These are phyloP conservation scores for Drosophila pruinosa DNA, from an alignment of 1,140 invertebrate genomes.

Conservation along the genomic window DNA sequence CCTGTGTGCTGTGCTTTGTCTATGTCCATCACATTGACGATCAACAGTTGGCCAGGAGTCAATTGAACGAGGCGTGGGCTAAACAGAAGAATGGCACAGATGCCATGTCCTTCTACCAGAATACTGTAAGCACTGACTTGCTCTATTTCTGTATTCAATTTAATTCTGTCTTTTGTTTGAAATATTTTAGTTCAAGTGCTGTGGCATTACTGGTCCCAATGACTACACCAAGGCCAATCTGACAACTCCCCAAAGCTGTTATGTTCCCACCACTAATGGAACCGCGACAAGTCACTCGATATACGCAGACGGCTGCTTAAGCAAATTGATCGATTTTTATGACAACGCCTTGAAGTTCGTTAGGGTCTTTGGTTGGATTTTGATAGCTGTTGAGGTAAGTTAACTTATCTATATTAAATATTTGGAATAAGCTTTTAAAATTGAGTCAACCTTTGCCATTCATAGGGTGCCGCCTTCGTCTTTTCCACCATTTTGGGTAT, in stretches of 20 bases:
- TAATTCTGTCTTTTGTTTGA: background rate
- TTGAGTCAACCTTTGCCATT: background rate
- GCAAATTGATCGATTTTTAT: constrained; percentile 33
- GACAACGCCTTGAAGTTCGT: constrained; percentile 34
- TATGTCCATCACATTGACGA: constrained; percentile 36
- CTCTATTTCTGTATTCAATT: too few species aligned
- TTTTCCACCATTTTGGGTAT: constrained; percentile 57
- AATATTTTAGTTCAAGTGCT: constrained; percentile 51
- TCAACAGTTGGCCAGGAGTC: background rate
- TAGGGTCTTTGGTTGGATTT: constrained; percentile 50
- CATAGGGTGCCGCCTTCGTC: constrained; percentile 47
- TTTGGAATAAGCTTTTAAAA: background rate
- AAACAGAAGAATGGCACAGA: constrained; percentile 38
- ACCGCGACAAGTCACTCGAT: background rate
- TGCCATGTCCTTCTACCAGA: constrained; percentile 51
- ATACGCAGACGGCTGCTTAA: constrained; percentile 50
- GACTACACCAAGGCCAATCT: constrained; percentile 52
- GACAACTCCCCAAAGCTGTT: constrained; percentile 54
- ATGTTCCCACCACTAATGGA: constrained; percentile 3
- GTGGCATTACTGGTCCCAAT: constrained; percentile 46
- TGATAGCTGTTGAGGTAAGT: constrained; percentile 60
- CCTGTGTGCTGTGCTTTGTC: constrained; percentile 41
- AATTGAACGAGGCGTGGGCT: constrained; percentile 33
- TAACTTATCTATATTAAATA: background rate
- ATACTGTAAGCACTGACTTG: constrained; percentile 25